Evolutionary conservation across 1,140 invertebrate genomes (phyloP), one percentile per base, ranked within the genome.

Genomic region (Lasioglossum albipes): DNA sequence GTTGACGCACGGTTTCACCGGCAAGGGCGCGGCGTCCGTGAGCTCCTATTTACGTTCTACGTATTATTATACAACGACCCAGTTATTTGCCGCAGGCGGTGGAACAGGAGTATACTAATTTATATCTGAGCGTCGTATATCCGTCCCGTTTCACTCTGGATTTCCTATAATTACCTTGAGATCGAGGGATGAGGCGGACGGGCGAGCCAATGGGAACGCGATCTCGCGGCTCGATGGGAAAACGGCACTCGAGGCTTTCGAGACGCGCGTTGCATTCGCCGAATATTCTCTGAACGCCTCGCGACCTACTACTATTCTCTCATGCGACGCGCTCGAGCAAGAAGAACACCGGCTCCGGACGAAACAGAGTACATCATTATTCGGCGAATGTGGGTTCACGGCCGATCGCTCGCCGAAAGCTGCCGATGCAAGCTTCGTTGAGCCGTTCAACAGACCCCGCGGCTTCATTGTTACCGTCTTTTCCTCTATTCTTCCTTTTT

Each of bases 281-380:
- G 76, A 45, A 73, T 79, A 79, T 79, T 73, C 76, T 65, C 61
- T 57, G 59, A 36, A 57, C 76, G 70, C 64, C 42, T 54, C 70
- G 67, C 59, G 69, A 72, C 76, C 61, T 64, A 52, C 61, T 64
- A 52, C 61, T 79, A 49, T 57, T 27, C 49, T 41, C 52, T 16
- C 16, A 6, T 9, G 18, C 45, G 18, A 54, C 59, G 16, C 67
- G 54, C 7, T 13, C 10, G 66, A 49, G 22, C 22, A 68, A 31
- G 41, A 64, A 72, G 42, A 49, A 41, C 62, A 65, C 31, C 22
- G 20, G 27, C 6, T 59, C n/a, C 12, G 0, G 22, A 22, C 70
- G 36, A 67, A 74, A 89, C 76, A 82, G 66, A 57, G 79, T 84
- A 83, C 84, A 86, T 90, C 88, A 87, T 90, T 90, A 90, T 89